Conservation (phyloP, 2,797 vertebrate genomes). For the Craterocephalus amniculus region DNA sequence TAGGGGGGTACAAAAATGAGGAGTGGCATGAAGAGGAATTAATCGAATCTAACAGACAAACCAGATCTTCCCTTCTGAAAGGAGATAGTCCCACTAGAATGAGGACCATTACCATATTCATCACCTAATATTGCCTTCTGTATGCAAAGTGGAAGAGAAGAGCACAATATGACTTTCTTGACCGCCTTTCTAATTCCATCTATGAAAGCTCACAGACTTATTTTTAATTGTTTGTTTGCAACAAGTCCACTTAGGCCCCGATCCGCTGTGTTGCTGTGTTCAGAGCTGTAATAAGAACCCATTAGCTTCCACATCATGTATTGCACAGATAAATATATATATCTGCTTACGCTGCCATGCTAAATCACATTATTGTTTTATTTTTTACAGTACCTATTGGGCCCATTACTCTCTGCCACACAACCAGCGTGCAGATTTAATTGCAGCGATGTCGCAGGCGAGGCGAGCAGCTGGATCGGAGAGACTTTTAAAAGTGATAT, state of each 20-base stretch:
- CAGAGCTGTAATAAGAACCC: constrained; percentile 74
- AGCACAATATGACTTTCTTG: constrained; percentile 70
- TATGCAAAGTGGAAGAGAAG: constrained; percentile 74
- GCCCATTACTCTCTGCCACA: constrained; percentile 82
- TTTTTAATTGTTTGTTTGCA: constrained; percentile 71
- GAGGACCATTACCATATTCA: constrained; percentile 83
- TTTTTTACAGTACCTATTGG: constrained; percentile 83
- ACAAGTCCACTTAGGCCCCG: constrained; percentile 60
- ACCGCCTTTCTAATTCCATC: constrained; percentile 66
- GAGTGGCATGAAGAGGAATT: too few species aligned
- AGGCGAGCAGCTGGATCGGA: constrained; percentile 77
- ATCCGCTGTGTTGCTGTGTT: constrained; percentile 25
- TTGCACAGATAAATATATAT: constrained; percentile 43
- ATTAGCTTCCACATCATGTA: constrained; percentile 68
- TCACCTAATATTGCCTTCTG: too few species aligned
- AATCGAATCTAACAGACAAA: too few species aligned
- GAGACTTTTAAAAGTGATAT: constrained; percentile 77
- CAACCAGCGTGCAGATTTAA: constrained; percentile 74
- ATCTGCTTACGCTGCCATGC: constrained; percentile 65
- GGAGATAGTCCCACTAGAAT: constrained; percentile 79
- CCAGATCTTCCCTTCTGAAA: constrained; percentile 80
- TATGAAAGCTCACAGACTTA: constrained; percentile 45
- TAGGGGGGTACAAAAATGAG: constrained; percentile 56
- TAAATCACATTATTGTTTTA: constrained; percentile 78
- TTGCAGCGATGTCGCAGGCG: constrained; percentile 72